Base-by-base conservation (phyloP, 2,113 vertebrate species). In the Hyaena hyaena region DNA sequence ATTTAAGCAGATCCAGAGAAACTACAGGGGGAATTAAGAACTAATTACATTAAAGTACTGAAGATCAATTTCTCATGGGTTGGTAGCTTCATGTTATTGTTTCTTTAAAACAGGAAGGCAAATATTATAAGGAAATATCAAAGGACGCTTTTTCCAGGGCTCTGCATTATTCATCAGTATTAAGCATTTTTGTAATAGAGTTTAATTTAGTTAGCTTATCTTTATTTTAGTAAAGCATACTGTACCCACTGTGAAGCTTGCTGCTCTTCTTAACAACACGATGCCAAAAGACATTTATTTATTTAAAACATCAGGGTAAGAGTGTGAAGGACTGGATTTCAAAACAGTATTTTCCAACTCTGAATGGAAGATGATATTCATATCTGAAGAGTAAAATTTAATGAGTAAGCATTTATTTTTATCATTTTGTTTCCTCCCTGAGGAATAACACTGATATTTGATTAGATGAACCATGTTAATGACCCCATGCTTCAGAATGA, bases 21-120 rank as follows among this genome's bases (percentile, higher is more conserved):
- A 83, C 68, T 84, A 88, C 50, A 97, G 74, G 97, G 45, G 98
- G 93, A 98, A 98, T 98, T 98, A 98, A 98, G 90, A 96, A 93
- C 71, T 98, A 98, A 98, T 98, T 98, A 97, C 53, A 94, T 98
- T 98, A 98, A 98, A 97, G 85, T 84, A 96, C 39, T 61, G 39
- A 98, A 98, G 98, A 98, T 98, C 92, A 97, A 86, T 97, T 98
- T 93, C 65, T 90, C 85, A 69, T 63, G 96, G 96, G 48, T 93
- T 96, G 35, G 93, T 98, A 98, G 90, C 81, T 96, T 98, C 74
- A 76, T 21, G 65, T 95, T 96, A 95, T 83, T 97, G 83, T 97
- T 98, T 71, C 83, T 97, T 97, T 97, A 95, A 97, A n/a, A 94
- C 55, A 55, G 92, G 31, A 97, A 98, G 45, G 17, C 58, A 96